Evolutionary conservation across 1,140 invertebrate genomes (phyloP), one percentile per base, ranked within the genome.

Genomic region (Formica exsecta): DNA sequence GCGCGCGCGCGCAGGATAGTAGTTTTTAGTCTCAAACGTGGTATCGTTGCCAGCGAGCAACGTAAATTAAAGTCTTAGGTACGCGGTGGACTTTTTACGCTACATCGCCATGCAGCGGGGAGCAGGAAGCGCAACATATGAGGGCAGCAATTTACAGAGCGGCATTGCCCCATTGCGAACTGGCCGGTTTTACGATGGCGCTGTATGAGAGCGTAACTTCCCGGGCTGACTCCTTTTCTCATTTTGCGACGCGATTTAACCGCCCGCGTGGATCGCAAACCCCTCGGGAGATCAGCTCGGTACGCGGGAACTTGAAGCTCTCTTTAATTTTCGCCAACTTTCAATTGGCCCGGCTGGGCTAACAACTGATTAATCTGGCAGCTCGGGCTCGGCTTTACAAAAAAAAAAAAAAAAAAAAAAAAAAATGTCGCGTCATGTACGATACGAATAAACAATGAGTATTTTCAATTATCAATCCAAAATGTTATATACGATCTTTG

Each of bases 241-340:
- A 41, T 73, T 73, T 73, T 19, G 54, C 54, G 79, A 59, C 79
- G 57, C 38, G 59, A 57, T 83, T 83, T 83, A 83, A 74, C 57
- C 38, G 38, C 79, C 16, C 36, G 68, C 54, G 57, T 38, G 68
- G 61, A 74, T 44, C 79, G 54, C 68, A 25, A 32, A n/a, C 25
- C 32, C 68, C 68, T 11, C n/a, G 29, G n/a, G 51, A 36, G 79
- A 83, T 68, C 66, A 41, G 54, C 38, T n/a, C 68, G 54, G n/a
- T 74, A 48, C 66, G 25, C 25, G 44, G 44, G 0, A 48, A 48
- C 38, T 61, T 19, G 44, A 48, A 83, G 79, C 54, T 61, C 79
- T 44, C 79, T 83, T 83, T 83, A 83, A 83, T 83, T 74, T 83
- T 83, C 54, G n/a, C 79, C 79, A 83, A 83, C 79, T 83, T 83